Evolutionary conservation across 1,140 invertebrate genomes (phyloP).

Genomic region (Papilio polyxenes): DNA sequence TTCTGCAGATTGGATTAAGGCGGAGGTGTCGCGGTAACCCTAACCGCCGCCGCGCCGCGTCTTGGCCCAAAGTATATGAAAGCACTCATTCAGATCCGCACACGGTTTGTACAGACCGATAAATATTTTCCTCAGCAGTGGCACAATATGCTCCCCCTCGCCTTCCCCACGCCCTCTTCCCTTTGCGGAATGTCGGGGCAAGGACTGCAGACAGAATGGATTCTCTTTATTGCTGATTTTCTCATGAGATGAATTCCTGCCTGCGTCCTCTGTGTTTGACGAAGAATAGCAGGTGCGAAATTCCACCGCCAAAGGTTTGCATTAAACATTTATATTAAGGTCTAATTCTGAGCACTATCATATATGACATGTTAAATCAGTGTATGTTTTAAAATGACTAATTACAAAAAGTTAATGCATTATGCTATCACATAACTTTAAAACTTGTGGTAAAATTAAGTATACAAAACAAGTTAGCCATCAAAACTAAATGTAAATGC

Average conservation of each 20-base stretch:
- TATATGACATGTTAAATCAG: neutral
- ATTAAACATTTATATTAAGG: neutral
- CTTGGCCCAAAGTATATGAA: conserved; percentile 28
- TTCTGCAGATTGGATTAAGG: conserved; percentile 35
- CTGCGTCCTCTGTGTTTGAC: neutral
- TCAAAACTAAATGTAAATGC: neutral
- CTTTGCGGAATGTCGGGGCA: conserved; percentile 19
- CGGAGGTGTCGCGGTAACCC: conserved; percentile 37
- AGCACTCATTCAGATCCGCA: conserved; percentile 44
- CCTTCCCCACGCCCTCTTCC: neutral
- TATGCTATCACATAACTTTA: no score
- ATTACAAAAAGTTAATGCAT: neutral
- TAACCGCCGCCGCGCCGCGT: neutral
- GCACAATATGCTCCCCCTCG: conserved; percentile 33
- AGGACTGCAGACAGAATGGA: neutral
- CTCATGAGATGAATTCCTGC: neutral
- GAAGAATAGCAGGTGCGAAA: neutral
- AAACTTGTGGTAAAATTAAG: no score
- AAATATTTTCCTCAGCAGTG: conserved; percentile 37
- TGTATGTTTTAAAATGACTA: neutral
- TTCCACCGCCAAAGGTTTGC: neutral
- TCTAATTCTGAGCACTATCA: neutral
- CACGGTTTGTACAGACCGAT: conserved; percentile 45
- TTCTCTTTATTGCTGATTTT: conserved; percentile 8
- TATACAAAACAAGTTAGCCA: neutral